These are phyloP conservation scores for Pyrrhia umbra DNA, from an alignment of 2,888 invertebrate species.

Conservation along the genomic window DNA sequence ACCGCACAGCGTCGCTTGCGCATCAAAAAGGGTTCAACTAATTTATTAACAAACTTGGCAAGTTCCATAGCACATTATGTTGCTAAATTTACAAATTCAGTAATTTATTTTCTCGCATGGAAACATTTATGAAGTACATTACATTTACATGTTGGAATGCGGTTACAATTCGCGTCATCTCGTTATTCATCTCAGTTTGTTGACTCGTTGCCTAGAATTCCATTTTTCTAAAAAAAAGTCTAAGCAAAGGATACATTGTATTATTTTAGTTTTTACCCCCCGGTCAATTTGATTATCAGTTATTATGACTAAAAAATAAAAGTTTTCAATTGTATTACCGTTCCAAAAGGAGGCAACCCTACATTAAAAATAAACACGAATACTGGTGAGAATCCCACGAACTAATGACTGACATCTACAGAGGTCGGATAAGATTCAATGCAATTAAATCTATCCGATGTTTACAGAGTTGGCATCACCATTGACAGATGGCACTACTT, in stretches of 20 bases:
- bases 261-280: no score
- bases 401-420: conserved; percentile 46
- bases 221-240: no score
- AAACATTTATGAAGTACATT: conserved; percentile 35
- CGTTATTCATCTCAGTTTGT: not conserved
- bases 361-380: conserved; percentile 30
- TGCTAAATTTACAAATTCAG: conserved; percentile 39
- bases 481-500: conserved; percentile 64
- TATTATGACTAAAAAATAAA: conserved; percentile 15
- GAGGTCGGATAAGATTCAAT: conserved; percentile 51
- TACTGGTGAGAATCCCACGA: conserved; percentile 26
- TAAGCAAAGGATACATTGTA: no score
- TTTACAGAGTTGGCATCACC: conserved; percentile 59
- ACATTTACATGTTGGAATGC: conserved; percentile 29
- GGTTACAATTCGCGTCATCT: not conserved
- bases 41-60: conserved; percentile 61
- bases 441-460: conserved; percentile 59
- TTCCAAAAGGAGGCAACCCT: conserved; percentile 26
- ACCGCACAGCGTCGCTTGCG: conserved; percentile 33
- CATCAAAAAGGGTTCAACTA: conserved; percentile 41
- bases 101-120: conserved; percentile 31
- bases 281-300: conserved; percentile 28
- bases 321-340: not conserved
- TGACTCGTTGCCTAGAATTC: conserved; percentile 9
- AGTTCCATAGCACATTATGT: conserved; percentile 27